Base-by-base conservation (phyloP, 1,140 invertebrate species). In the Megalonaias nervosa region DNA sequence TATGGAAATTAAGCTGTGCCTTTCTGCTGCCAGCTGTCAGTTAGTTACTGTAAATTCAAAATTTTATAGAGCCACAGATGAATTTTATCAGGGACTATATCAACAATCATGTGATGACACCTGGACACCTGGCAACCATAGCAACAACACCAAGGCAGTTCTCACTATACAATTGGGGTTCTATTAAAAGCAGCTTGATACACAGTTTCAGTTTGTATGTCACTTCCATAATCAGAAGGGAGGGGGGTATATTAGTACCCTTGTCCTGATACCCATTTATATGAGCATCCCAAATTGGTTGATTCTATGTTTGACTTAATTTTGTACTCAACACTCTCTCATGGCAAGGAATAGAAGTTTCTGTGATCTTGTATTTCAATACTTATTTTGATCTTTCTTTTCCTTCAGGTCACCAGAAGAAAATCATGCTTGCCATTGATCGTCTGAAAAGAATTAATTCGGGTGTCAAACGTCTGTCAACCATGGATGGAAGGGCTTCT, bases 351-450 rank as follows among this genome's bases (percentile, higher is more conserved):
- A 62, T 48, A 62, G 11, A n/a, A 62, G 4, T 23, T 14, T 6
- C 19, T 11, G 23, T 62, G 23, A 23, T n/a, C 21, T 62, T 62
- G 60, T 62, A 62, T 62, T 23, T 62, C 19, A 23, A 9, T 23
- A 12, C 11, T 38, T 48, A 31, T 19, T 26, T 17, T 71, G 12
- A 70, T 23, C n/a, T 64, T 61, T 72, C 94, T 75, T 26, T 97
- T 55, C 94, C 95, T 86, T 91, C 97, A 87, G 98, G 98, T 38
- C 98, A 99, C 91, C 98, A 99, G 91, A 99, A 99, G 93, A 98
- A 99, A 92, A 95, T 99, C 81, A 94, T 98, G 83, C 92, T 99
- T 82, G 98, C 98, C 71, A 98, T 99, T 82, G 99, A 99, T 90
- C 93, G 97, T 90, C 94, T 99, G 19, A 99, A 99, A 91, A 96